Percentiles rank a stretch among this genome's conserved stretches.
Conservation (phyloP, 2,888 invertebrate genomes). For the Habrosyne pyritoides region DNA sequence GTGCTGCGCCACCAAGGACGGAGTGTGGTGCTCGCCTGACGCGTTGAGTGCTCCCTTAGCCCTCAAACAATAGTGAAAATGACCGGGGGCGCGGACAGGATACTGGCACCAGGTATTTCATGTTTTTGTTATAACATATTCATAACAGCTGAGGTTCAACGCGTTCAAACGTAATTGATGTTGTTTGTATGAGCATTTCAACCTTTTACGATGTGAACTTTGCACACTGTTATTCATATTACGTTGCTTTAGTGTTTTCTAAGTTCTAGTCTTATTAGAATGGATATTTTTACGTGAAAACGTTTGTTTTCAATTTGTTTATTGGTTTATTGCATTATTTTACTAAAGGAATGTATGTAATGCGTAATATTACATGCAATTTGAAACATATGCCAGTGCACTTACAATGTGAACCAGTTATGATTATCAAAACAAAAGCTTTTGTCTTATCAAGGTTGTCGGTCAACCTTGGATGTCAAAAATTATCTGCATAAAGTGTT, state of each 20-base stretch:
- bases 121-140: constrained; percentile 66
- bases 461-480: constrained; percentile 2
- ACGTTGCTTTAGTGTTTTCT: neutral
- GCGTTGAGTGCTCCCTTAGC: constrained; percentile 54
- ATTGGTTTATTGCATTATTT: neutral
- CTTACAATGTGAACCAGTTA: neutral
- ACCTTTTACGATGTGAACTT: constrained; percentile 16
- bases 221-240: constrained; percentile 8
- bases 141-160: constrained; percentile 45
- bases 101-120: constrained; percentile 71
- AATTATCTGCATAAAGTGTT: neutral
- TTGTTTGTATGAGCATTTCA: constrained; percentile 41
- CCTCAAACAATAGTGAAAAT: constrained; percentile 56
- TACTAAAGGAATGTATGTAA: neutral
- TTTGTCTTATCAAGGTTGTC: constrained; percentile 5
- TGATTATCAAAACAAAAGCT: constrained; percentile 4
- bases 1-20: constrained; percentile 68
- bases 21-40: constrained; percentile 55
- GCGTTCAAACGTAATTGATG: constrained; percentile 39
- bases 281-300: neutral
- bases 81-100: constrained; percentile 75
- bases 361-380: neutral
- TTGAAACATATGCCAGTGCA: neutral
- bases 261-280: neutral
- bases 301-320: neutral